Base-by-base conservation (phyloP, 2,888 invertebrate species). In the Drosophila quinaria region DNA sequence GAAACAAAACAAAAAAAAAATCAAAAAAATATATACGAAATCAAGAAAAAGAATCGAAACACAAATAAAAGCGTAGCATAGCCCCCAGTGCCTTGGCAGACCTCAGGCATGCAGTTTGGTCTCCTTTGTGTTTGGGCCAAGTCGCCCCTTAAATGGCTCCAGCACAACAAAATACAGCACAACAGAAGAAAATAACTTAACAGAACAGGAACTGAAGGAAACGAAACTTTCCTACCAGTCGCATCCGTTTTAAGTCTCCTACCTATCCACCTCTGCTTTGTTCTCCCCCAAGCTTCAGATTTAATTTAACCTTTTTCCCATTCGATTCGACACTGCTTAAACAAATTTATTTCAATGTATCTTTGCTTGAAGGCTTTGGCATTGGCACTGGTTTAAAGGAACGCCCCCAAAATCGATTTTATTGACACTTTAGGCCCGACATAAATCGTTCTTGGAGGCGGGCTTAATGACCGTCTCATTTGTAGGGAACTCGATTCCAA, bases 371-470 rank as follows among this genome's bases (percentile, higher is more conserved):
- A 31, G 59, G 17, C 33, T 22, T 39, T 50, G 8, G 29, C 47
- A 41, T 11, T 19, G 41, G 22, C 37, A 39, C 22, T 46, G 37
- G 39, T 68, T 75, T 80, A 67, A 75, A 68, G 77, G 67, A 63
- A 62, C 71, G 60, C 66, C 8, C 54, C 58, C 77, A 70, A 74
- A 87, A 84, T 85, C 82, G 70, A 82, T 89, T 87, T 84, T 81
- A 89, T 87, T 85, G 89, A 85, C 88, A 85, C 82, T 82, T 82
- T 81, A 62, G 55, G 58, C 51, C 42, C 61, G n/a, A 39, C 61
- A 83, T 75, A 83, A 86, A 83, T 87, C 69, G 78, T 39, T 56
- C 13, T 37, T 25, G 25, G 61, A 65, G 42, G 35, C 50, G 15
- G 41, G 52, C 61, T 49, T 83, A 86, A 80, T 86, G 83, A 63